A percentile compares a stretch with the other conserved stretches of the same genome.
Evolutionary conservation across 2,797 vertebrate genomes (phyloP).

Genomic region (Gymnocypris eckloni): DNA sequence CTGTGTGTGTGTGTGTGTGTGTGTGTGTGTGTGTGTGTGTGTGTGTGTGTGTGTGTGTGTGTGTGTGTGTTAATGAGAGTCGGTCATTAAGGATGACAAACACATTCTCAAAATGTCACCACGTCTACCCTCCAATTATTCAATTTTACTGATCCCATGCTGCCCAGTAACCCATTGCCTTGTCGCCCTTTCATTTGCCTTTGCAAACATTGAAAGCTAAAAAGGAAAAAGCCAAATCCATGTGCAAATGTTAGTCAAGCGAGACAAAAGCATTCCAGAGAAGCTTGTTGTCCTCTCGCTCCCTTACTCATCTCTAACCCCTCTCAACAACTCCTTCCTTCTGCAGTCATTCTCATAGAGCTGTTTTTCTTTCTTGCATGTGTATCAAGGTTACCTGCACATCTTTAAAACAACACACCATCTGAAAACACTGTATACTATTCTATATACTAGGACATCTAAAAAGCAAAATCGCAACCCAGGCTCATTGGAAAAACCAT

Average conservation of each 20-base stretch:
- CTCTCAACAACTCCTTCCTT: not conserved
- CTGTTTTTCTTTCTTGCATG: slow-evolving; percentile 27
- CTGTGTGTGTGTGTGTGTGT: not conserved
- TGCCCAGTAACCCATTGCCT: slow-evolving; percentile 77
- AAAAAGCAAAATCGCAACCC: not conserved
- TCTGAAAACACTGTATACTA: not conserved
- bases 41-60: not conserved
- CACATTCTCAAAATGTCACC: slow-evolving; percentile 57
- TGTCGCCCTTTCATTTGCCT: slow-evolving; percentile 75
- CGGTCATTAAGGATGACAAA: slow-evolving; percentile 7
- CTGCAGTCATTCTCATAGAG: slow-evolving; percentile 6
- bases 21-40: not conserved
- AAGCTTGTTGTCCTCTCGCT: slow-evolving; percentile 72
- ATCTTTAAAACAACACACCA: not conserved
- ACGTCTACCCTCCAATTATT: slow-evolving; percentile 17
- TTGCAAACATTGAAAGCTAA: slow-evolving; percentile 74
- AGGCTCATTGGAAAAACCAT: not conserved
- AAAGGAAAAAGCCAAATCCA: slow-evolving; percentile 73
- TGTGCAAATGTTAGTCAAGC: slow-evolving; percentile 79
- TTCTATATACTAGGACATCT: not conserved
- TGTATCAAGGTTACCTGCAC: slow-evolving; percentile 6
- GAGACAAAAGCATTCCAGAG: slow-evolving; percentile 82
- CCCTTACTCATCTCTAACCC: slow-evolving; percentile 64
- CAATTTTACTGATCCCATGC: slow-evolving; percentile 55
- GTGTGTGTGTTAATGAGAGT: slow-evolving; percentile 49